A percentile compares a stretch with the other conserved stretches of the same genome.
These are phyloP conservation scores for Dasyurus viverrinus DNA, from an alignment of 2,113 vertebrate species.

Conservation along the genomic window DNA sequence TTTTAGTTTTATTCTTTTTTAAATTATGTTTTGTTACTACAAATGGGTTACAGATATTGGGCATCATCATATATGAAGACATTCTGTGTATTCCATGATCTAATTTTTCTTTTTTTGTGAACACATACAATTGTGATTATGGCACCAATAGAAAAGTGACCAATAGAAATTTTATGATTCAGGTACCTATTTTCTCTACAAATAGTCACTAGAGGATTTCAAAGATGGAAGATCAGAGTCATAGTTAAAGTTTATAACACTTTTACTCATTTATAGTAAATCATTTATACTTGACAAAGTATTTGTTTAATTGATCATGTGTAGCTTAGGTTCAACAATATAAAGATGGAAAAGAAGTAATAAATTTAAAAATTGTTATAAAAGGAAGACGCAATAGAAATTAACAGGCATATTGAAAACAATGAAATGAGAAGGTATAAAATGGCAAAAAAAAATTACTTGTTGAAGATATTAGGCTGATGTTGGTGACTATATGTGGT, in stretches of 20 bases:
- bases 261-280: neutral
- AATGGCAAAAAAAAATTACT: neutral
- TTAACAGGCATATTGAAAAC: neutral
- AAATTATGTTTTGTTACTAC: neutral
- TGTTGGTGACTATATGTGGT: neutral
- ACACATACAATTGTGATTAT: neutral
- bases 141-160: neutral
- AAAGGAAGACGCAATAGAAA: neutral
- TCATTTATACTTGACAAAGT: neutral
- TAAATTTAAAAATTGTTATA: neutral
- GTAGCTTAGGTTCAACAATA: neutral
- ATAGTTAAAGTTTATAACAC: neutral
- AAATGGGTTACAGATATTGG: neutral
- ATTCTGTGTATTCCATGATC: neutral
- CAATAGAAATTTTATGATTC: neutral
- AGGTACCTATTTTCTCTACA: neutral
- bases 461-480: neutral
- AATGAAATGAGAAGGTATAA: neutral
- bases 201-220: neutral
- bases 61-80: neutral
- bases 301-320: neutral
- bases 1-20: neutral
- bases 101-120: neutral
- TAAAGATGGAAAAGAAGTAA: neutral
- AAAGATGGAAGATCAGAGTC: neutral